A percentile compares a stretch with the other conserved stretches of the same genome.
phyloP scores from a whole-genome alignment of 1,140 invertebrate genomes.

The Caerostris darwini region DNA sequence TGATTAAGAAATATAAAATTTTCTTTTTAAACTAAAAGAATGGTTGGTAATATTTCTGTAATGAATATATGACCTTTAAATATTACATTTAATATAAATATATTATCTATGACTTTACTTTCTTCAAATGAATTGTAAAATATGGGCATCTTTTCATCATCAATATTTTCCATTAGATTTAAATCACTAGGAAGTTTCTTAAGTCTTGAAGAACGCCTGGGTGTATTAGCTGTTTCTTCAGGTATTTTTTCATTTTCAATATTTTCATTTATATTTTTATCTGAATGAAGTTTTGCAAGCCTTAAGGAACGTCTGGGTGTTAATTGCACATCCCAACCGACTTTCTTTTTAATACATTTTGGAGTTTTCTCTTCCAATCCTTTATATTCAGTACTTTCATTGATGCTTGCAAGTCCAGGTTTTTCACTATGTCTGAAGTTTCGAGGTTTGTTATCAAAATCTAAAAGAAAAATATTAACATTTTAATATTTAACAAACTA shows the following conservation, averaged over 20 bases:
- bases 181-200: background rate
- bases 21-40: no score
- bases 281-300: background rate
- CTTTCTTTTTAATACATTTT: background rate
- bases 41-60: no score
- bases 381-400: background rate
- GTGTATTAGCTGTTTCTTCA: background rate
- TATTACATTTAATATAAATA: no score
- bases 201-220: background rate
- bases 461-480: background rate
- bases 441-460: background rate
- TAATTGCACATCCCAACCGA: background rate
- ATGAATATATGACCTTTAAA: no score
- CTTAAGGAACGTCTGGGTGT: background rate
- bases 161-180: background rate
- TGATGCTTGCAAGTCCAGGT: constrained; percentile 7
- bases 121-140: background rate
- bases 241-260: no score
- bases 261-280: no score
- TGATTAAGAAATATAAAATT: no score
- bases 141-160: background rate
- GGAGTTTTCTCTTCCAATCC: background rate
- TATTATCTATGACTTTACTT: background rate
- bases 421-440: background rate
- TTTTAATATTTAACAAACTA: no score